Evolutionary conservation across 2,113 vertebrate genomes (phyloP), one percentile per base, ranked within the genome.

Genomic region (Anguilla rostrata): DNA sequence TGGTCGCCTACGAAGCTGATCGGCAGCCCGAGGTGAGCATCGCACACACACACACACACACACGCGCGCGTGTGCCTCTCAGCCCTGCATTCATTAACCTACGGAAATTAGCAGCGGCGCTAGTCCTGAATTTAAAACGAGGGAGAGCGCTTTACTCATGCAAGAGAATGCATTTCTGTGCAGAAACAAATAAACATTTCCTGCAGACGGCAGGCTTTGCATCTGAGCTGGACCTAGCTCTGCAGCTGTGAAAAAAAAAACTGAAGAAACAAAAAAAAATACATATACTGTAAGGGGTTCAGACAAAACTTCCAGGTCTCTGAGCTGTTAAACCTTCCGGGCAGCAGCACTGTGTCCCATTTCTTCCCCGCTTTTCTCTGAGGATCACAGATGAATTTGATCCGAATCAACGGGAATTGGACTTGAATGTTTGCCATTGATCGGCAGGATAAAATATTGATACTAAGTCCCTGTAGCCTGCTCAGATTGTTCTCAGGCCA

Each of bases 121-220:
- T 66, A 83, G 15, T 83, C 57, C 43, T 71, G 86, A 66, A 83
- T 87, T 16, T 86, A 82, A 78, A 86, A 86, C 78, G 81, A 83
- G 75, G 81, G 57, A 18, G 34, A 34, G 11, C 40, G 39, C 40
- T 66, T 26, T 18, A 86, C 83, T 86, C 57, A 78, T 53, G 56
- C 41, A 60, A 41, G 49, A 81, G 34, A 63, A 80, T 86, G 46
- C 5, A 26, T 63, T 79, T 81, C 22, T 12, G 12, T 29, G 56
- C 20, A 26, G 78, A 80, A 86, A 81, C 18, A 26, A 66, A 66
- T 22, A 26, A 60, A 16, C 5, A 4, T 22, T 66, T 53, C 49
- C 20, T 26, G 1, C 5, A 22, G 26, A 66, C 60, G 5, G 20
- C 22, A 66, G 18, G 60, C 60, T 66, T 66, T 26, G 4, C 18